A percentile compares a stretch with the other conserved stretches of the same genome.
These are phyloP conservation scores for Acanthosepion esculentum DNA, from an alignment of 2,888 invertebrate species.

Conservation along the genomic window DNA sequence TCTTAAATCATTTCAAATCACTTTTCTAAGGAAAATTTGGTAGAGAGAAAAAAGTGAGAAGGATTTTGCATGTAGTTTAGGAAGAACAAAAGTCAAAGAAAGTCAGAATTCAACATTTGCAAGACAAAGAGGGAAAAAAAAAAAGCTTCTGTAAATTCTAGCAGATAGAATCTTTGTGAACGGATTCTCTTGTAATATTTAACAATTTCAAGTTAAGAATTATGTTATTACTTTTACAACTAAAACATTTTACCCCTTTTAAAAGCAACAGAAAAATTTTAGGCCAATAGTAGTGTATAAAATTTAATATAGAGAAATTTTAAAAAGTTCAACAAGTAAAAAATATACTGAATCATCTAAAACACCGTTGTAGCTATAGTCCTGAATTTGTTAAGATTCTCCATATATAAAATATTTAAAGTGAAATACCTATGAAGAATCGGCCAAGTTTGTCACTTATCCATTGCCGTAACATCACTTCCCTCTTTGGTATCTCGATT, in stretches of 20 bases:
- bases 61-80: background rate
- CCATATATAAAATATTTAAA: background rate
- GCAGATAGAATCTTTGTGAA: background rate
- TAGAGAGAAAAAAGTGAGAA: too few relatives aligned
- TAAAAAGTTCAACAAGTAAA: background rate
- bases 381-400: background rate
- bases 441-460: background rate
- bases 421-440: background rate
- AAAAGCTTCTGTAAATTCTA: background rate
- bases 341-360: background rate
- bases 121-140: background rate
- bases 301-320: background rate
- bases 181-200: too few relatives aligned
- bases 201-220: too few relatives aligned
- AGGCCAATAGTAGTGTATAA: background rate
- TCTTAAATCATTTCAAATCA: too few relatives aligned
- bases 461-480: too few relatives aligned
- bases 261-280: background rate
- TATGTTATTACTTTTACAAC: too few relatives aligned
- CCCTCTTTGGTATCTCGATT: too few relatives aligned
- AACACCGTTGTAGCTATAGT: background rate
- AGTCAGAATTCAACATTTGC: background rate
- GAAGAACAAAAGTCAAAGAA: constrained; percentile 15
- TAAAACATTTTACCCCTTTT: background rate
- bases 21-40: too few relatives aligned